These are phyloP conservation scores for Cryptocheilus praepositus DNA, from an alignment of 2,888 invertebrate species.

Conservation along the genomic window DNA sequence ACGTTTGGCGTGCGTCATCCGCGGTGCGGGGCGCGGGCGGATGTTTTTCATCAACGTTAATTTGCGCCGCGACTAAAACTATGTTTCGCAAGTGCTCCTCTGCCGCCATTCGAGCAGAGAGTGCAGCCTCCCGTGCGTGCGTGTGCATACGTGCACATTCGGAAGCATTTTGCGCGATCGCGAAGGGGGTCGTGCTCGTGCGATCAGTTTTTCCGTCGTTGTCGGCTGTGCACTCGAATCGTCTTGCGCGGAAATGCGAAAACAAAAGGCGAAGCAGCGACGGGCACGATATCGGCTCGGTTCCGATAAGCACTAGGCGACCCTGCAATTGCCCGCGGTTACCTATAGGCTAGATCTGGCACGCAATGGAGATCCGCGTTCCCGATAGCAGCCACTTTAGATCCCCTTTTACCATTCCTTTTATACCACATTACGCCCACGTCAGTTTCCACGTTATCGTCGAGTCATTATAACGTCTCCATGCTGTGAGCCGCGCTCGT, in stretches of 20 bases:
- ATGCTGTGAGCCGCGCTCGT: too few relatives aligned
- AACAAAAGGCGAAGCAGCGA: conserved; percentile 45
- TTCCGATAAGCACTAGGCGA: conserved; percentile 37
- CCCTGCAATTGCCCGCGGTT: conserved; percentile 34
- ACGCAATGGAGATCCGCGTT: conserved; percentile 53
- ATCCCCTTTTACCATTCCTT: conserved; percentile 36
- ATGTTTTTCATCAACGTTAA: too few relatives aligned
- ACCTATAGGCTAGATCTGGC: conserved; percentile 35
- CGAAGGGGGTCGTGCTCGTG: not conserved
- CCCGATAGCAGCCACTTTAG: conserved; percentile 46
- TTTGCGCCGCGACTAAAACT: too few relatives aligned
- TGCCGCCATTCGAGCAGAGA: too few relatives aligned
- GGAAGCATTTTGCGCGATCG: too few relatives aligned
- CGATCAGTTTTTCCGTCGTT: not conserved
- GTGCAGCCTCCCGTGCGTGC: too few relatives aligned
- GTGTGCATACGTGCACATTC: too few relatives aligned
- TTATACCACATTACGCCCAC: conserved; percentile 26
- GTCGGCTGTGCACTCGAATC: too few relatives aligned
- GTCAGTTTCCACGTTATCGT: conserved; percentile 28
- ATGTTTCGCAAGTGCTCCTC: too few relatives aligned
- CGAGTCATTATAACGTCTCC: conserved; percentile 18
- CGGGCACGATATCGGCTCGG: conserved; percentile 30
- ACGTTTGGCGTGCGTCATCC: too few relatives aligned
- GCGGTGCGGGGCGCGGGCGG: too few relatives aligned
- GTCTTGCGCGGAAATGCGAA: conserved; percentile 23